Evolutionary conservation across 2,888 invertebrate genomes (phyloP).

Genomic region (Caenorhabditis sinica): DNA sequence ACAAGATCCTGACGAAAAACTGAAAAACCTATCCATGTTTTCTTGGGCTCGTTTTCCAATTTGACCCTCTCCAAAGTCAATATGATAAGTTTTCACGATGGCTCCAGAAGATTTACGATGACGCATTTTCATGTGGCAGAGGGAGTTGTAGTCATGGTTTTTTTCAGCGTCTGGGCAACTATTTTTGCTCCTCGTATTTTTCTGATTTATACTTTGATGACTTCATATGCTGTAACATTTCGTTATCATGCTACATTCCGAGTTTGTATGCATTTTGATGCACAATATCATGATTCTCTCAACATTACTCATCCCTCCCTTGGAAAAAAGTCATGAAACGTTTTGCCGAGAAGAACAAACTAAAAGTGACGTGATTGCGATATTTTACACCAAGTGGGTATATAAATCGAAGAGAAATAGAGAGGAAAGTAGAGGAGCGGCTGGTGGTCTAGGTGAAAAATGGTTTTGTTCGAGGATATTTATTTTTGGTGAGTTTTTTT

Average conservation of each 20-base stretch:
- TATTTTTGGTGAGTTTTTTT: constrained; percentile 37
- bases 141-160: constrained; percentile 3
- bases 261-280: background rate
- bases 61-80: constrained; percentile 39
- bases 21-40: constrained; percentile 14
- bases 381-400: constrained; percentile 17
- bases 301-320: background rate
- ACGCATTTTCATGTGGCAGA: background rate
- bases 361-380: constrained; percentile 25
- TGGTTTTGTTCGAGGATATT: constrained; percentile 24
- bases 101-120: constrained; percentile 6
- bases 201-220: no score
- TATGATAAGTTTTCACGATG: constrained; percentile 40
- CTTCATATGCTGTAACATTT: background rate
- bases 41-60: constrained; percentile 12
- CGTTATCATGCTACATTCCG: background rate
- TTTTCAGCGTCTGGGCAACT: constrained; percentile 31
- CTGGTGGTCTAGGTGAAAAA: no score
- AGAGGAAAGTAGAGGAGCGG: background rate
- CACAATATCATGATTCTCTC: background rate
- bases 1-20: constrained; percentile 18
- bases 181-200: constrained; percentile 23
- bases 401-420: constrained; percentile 3
- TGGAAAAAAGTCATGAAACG: constrained; percentile 7
- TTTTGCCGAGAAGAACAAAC: background rate